Evolutionary conservation across 1,140 invertebrate genomes (phyloP).

Genomic region (Agrypnia vestita): DNA sequence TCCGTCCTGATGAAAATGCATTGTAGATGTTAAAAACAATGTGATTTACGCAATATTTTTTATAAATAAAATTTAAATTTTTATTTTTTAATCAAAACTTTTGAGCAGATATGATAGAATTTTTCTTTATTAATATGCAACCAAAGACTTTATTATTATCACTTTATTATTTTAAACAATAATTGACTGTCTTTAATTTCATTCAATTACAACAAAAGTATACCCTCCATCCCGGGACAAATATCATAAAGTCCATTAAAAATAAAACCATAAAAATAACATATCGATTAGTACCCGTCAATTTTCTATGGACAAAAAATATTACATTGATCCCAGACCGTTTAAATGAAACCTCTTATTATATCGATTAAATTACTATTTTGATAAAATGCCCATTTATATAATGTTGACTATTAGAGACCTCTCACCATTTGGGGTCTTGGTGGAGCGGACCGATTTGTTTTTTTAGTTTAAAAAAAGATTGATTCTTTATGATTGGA

Average conservation of each 20-base stretch:
- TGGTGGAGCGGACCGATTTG: conserved; percentile 4
- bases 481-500: conserved; percentile 17
- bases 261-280: conserved; percentile 2
- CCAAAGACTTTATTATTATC: too few species aligned
- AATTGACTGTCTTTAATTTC: neutral
- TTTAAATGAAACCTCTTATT: conserved; percentile 56
- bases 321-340: conserved; percentile 50
- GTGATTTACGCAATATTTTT: too few species aligned
- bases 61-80: too few species aligned
- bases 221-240: neutral
- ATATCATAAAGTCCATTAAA: conserved; percentile 1
- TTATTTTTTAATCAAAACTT: too few species aligned
- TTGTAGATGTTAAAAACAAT: too few species aligned
- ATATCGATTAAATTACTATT: conserved; percentile 59
- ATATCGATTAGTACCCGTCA: conserved; percentile 32
- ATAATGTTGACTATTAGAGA: conserved; percentile 59
- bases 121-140: too few species aligned
- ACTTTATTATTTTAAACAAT: too few species aligned
- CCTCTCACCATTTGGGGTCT: conserved; percentile 43
- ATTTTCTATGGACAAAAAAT: conserved; percentile 32
- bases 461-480: conserved; percentile 28
- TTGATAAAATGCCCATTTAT: conserved; percentile 58
- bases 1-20: too few species aligned
- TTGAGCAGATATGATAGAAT: too few species aligned
- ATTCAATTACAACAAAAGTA: neutral